Evolutionary conservation across 1,140 invertebrate genomes (phyloP), one percentile per base, ranked within the genome.

Genomic region (Asobara japonica): DNA sequence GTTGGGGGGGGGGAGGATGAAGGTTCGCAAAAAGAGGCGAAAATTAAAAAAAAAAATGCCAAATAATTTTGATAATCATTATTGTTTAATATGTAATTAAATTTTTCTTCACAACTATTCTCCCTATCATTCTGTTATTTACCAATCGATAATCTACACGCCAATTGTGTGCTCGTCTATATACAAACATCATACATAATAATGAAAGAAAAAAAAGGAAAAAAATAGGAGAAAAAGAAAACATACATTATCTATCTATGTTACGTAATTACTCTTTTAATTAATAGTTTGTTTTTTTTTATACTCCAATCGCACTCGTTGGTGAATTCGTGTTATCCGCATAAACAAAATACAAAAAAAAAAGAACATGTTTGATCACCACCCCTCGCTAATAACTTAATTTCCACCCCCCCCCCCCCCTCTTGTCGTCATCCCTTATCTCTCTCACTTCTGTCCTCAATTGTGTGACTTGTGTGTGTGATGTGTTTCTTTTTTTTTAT

Each of bases 51-150:
- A 29, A 22, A 5, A 70, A 41, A 31, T 56, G 51, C 51, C 11
- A 56, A 66, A 25, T 66, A 66, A 66, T 66, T 65, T 18, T 68
- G 36, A 48, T 41, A 68, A 31, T 51, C n/a, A 68, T n/a, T 66
- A 29, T 68, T 29, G 16, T 68, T 51, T 30, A 68, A 51, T 41
- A 13, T 41, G n/a, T 48, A 45, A 41, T 68, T 68, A 30, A 41
- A 68, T 68, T 48, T 30, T 45, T 68, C 18, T 48, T 51, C 25
- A 66, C 33, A 71, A 33, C 61, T 71, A 60, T 48, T 33, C 33
- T 25, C 51, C 25, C 22, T 56, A 56, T 7, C 20, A 6, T 20
- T 51, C n/a, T n/a, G n/a, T 56, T 56, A 4, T 11, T 20, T 25
- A 25, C 18, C 51, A 27, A 56, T 56, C 20, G 11, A 56, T 30